phyloP scores from a whole-genome alignment of 1,140 invertebrate genomes.

The Yoshiicerus persimilis region DNA sequence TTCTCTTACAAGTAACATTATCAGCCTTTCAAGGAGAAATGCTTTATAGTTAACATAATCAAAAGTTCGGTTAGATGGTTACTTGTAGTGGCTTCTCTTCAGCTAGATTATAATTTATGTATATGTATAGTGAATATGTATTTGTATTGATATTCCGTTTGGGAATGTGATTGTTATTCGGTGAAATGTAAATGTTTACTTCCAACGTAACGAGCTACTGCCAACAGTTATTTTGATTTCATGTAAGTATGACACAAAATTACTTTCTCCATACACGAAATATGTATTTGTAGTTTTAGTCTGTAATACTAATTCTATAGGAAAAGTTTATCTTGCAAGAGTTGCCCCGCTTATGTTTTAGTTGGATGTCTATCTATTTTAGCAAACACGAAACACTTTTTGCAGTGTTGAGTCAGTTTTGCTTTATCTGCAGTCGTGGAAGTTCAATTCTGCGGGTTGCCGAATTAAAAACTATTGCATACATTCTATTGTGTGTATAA shows the following conservation, averaged over 20 bases:
- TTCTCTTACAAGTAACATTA: not conserved
- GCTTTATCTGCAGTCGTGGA: no score
- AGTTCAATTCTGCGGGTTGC: not conserved
- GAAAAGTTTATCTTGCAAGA: not conserved
- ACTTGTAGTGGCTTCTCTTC: not conserved
- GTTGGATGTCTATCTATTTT: not conserved
- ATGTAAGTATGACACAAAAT: not conserved
- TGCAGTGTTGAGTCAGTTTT: not conserved
- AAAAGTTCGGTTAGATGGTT: not conserved
- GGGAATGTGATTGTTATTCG: not conserved
- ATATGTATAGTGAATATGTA: no score
- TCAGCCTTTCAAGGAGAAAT: not conserved
- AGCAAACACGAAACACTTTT: not conserved
- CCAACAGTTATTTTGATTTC: no score
- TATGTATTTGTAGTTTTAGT: not conserved
- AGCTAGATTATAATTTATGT: not conserved
- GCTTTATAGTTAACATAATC: not conserved
- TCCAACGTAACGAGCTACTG: no score
- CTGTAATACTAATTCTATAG: not conserved
- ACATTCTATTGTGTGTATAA: no score
- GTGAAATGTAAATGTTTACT: not conserved
- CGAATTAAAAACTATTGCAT: not conserved
- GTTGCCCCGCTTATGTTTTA: not conserved
- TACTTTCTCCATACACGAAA: no score
- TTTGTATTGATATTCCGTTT: not conserved